Conservation (phyloP, 2,113 vertebrate species). For the Dipodomys spectabilis region DNA sequence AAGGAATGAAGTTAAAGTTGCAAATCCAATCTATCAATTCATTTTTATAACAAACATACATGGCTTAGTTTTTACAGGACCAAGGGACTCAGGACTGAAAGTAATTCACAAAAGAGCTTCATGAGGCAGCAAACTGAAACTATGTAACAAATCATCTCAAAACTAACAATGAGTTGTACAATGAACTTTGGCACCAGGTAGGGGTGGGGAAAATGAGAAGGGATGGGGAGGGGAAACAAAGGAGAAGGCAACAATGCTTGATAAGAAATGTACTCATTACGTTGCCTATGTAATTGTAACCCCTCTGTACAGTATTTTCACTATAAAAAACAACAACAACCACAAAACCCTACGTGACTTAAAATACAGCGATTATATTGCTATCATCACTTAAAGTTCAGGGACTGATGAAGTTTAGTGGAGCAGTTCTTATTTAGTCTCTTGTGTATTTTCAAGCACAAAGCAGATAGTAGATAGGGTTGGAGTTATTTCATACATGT, state of each 20-base stretch:
- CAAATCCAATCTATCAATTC: background rate
- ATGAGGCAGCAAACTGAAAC: background rate
- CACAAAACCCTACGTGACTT: background rate
- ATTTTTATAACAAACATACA: conserved; percentile 42
- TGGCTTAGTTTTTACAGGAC: conserved; percentile 56
- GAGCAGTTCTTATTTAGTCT: background rate
- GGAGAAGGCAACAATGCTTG: too few species aligned
- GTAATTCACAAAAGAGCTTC: conserved; percentile 3
- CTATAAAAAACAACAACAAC: too few species aligned
- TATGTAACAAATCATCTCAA: background rate
- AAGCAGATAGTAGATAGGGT: background rate
- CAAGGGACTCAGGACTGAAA: conserved; percentile 15
- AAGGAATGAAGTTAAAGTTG: conserved; percentile 46
- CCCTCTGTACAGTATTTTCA: too few species aligned
- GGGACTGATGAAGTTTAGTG: background rate
- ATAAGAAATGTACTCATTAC: too few species aligned
- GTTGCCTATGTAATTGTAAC: too few species aligned
- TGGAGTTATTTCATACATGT: background rate
- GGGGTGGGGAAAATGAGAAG: too few species aligned
- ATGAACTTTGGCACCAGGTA: too few species aligned
- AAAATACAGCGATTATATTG: conserved; percentile 4
- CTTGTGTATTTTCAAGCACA: background rate
- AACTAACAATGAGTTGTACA: background rate
- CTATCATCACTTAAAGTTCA: background rate
- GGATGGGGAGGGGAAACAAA: too few species aligned